Evolutionary conservation across 2,113 vertebrate species (phyloP).

Genomic region (Rynchops niger): DNA sequence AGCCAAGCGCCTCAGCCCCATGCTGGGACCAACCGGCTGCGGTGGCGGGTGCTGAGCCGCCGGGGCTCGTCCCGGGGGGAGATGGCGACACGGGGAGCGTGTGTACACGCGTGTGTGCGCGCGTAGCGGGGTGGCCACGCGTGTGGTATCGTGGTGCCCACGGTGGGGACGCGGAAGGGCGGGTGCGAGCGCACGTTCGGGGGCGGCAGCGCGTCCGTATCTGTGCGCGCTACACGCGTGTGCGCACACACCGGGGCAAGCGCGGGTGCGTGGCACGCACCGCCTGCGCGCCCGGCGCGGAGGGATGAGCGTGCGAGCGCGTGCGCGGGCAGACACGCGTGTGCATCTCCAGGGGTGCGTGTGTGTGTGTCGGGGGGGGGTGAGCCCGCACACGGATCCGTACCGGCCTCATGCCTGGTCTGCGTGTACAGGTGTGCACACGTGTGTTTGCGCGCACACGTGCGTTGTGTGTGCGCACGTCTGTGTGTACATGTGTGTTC

Average conservation of each 20-base stretch:
- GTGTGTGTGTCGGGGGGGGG: too few relatives aligned
- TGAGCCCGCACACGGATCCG: too few relatives aligned
- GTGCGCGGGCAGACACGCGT: too few relatives aligned
- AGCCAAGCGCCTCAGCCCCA: not conserved
- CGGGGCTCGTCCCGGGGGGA: fast-evolving
- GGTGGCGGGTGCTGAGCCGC: not conserved
- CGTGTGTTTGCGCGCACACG: too few relatives aligned
- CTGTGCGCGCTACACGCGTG: fast-evolving
- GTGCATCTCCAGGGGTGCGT: too few relatives aligned
- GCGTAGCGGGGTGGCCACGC: fast-evolving
- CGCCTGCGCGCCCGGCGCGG: too few relatives aligned
- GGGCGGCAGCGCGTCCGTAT: not conserved
- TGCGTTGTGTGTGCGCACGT: not conserved
- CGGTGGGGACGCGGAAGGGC: fast-evolving
- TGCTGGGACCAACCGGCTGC: fast-evolving
- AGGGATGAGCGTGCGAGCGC: too few relatives aligned
- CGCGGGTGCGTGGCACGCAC: too few relatives aligned
- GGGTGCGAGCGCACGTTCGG: fast-evolving
- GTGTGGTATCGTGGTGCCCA: fast-evolving
- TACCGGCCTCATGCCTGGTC: too few relatives aligned
- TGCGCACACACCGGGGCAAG: too few relatives aligned
- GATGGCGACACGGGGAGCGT: not conserved
- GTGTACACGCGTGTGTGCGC: too few relatives aligned
- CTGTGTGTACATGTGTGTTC: fast-evolving
- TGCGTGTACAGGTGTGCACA: too few relatives aligned